Percentiles rank a stretch among this genome's conserved stretches.
phyloP scores from a whole-genome alignment of 2,888 invertebrate species.

The Eupithecia insigniata region DNA sequence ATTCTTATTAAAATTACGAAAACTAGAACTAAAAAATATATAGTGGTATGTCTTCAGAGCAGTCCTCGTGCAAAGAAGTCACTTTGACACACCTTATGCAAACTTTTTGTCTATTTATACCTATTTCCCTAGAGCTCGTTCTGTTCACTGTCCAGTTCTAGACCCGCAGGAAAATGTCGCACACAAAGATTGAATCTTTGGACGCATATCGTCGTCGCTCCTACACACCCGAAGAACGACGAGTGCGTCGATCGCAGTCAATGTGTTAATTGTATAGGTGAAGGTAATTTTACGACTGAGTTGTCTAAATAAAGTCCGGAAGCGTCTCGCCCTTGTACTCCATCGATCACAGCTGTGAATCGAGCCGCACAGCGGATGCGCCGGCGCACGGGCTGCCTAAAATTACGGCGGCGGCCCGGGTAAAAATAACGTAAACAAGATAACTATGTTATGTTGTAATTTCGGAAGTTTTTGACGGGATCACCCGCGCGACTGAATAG shows the following conservation, averaged over 20 bases:
- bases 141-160: no score
- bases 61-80: neutral
- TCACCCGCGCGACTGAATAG: neutral
- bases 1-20: no score
- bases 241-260: neutral
- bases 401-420: conserved; percentile 66
- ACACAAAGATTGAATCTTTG: no score
- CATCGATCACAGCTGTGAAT: conserved; percentile 45
- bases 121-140: no score
- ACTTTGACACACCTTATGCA: no score
- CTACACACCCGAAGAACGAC: no score
- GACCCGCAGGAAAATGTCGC: no score
- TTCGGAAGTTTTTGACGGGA: conserved; percentile 7
- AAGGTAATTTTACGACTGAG: neutral
- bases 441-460: conserved; percentile 12
- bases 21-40: neutral
- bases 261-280: neutral
- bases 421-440: conserved; percentile 63
- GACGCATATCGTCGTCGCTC: no score
- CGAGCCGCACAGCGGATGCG: conserved; percentile 57
- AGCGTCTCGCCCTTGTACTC: conserved; percentile 21
- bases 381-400: conserved; percentile 60
- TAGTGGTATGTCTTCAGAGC: neutral
- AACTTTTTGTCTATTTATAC: no score
- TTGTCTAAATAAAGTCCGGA: conserved; percentile 20